A percentile compares a stretch with the other conserved stretches of the same genome.
Evolutionary conservation across 2,113 vertebrate species (phyloP).

Genomic region (Hypocryptadius cinnamomeus): DNA sequence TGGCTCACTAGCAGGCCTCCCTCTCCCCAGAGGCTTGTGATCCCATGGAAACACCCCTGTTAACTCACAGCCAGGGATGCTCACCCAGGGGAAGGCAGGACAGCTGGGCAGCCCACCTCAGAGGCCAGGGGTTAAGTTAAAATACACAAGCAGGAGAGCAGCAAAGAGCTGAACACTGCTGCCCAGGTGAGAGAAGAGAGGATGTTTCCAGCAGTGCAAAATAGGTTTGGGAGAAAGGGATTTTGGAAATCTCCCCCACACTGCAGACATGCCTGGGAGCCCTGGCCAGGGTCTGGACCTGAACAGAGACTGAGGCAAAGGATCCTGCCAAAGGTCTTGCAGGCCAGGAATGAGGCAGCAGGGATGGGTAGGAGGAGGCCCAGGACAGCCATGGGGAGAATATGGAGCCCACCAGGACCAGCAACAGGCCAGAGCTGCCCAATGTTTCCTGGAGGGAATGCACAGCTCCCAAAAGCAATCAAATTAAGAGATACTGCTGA

Average conservation of each 20-base stretch:
- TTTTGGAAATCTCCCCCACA: neutral
- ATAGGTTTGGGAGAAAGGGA: neutral
- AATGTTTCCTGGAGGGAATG: neutral
- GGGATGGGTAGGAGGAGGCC: neutral
- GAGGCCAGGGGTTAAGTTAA: neutral
- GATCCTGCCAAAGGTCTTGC: neutral
- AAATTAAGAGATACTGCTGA: neutral
- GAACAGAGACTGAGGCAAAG: neutral
- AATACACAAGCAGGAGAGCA: neutral
- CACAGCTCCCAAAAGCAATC: neutral
- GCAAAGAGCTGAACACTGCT: neutral
- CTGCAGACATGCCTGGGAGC: neutral
- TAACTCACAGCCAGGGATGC: neutral
- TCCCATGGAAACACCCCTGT: fast-evolving
- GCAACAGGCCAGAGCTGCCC: neutral
- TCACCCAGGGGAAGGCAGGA: neutral
- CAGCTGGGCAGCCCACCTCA: neutral
- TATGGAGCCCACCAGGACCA: neutral
- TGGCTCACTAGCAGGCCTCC: neutral
- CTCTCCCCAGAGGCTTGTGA: neutral
- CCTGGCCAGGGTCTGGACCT: neutral
- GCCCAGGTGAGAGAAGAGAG: neutral
- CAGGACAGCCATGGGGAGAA: neutral
- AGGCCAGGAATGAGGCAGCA: neutral
- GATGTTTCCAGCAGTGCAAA: neutral